Evolutionary conservation across 2,113 vertebrate genomes (phyloP).

Genomic region (Bagarius yarrelli): DNA sequence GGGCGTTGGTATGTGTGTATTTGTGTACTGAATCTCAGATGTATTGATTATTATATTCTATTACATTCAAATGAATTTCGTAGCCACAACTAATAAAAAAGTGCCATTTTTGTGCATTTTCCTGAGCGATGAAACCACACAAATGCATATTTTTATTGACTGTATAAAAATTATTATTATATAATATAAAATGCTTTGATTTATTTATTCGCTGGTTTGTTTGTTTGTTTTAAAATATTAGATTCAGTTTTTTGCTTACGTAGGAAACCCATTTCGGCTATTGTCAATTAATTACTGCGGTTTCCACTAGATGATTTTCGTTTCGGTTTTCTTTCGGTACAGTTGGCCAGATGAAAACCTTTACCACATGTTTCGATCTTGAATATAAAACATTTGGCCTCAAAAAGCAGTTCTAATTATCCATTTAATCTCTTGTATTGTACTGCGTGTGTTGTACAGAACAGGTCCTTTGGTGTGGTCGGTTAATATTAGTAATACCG

Average conservation of each 20-base stretch:
- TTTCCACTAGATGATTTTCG: constrained; percentile 24
- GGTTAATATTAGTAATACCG: constrained; percentile 56
- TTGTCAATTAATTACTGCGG: constrained; percentile 19
- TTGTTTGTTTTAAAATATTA: not conserved
- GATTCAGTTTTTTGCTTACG: not conserved
- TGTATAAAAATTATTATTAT: not conserved
- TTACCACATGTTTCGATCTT: constrained; percentile 24
- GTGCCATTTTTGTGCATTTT: not conserved
- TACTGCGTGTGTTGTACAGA: constrained; percentile 3
- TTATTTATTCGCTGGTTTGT: not conserved
- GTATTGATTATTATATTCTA: not conserved
- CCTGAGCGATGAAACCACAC: not conserved
- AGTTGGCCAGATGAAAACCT: constrained; percentile 24
- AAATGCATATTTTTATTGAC: not conserved
- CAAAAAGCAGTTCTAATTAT: constrained; percentile 26
- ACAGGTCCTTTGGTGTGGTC: constrained; percentile 38
- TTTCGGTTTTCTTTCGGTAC: constrained; percentile 36
- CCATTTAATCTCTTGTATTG: constrained; percentile 26
- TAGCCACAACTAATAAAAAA: not conserved
- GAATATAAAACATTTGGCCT: constrained; percentile 34
- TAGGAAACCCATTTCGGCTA: not conserved
- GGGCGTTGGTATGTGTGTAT: constrained; percentile 27
- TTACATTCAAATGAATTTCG: not conserved
- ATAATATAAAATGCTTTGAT: not conserved
- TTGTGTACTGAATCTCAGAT: not conserved